A percentile compares a stretch with the other conserved stretches of the same genome.
Conservation (phyloP, 2,888 invertebrate genomes). For the Metallyticus violacea region DNA sequence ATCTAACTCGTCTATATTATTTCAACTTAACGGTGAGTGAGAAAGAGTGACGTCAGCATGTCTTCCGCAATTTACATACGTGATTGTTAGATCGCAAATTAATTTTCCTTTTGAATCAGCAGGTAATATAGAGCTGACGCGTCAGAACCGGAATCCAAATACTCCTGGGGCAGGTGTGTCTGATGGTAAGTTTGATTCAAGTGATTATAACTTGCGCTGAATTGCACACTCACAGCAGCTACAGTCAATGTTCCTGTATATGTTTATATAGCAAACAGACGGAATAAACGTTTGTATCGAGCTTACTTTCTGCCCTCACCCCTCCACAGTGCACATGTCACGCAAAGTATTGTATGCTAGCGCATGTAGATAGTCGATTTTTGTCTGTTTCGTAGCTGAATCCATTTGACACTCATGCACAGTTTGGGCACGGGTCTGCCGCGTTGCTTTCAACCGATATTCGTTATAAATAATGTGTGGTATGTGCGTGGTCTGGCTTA, state of each 20-base stretch:
- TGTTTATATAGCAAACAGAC: no score
- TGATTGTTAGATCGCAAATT: no score
- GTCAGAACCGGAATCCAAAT: not conserved
- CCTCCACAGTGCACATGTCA: not conserved
- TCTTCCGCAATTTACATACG: no score
- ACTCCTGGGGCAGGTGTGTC: not conserved
- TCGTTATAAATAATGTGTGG: not conserved
- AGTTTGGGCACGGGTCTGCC: not conserved
- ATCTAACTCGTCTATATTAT: no score
- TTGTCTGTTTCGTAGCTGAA: not conserved
- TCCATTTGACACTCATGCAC: no score
- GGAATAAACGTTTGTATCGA: not conserved
- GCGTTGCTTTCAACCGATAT: not conserved
- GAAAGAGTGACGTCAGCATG: no score
- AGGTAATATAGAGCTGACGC: not conserved
- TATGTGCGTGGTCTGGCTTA: not conserved
- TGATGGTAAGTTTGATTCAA: no score
- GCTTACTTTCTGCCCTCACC: not conserved
- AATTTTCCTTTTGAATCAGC: not conserved
- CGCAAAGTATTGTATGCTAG: no score
- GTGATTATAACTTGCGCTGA: no score
- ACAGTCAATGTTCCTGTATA: no score
- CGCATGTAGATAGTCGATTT: not conserved
- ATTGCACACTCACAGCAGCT: no score
- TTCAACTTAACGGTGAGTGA: no score